Evolutionary conservation across 1,140 invertebrate genomes (phyloP).

Genomic region (Meloidogyne chitwoodi): DNA sequence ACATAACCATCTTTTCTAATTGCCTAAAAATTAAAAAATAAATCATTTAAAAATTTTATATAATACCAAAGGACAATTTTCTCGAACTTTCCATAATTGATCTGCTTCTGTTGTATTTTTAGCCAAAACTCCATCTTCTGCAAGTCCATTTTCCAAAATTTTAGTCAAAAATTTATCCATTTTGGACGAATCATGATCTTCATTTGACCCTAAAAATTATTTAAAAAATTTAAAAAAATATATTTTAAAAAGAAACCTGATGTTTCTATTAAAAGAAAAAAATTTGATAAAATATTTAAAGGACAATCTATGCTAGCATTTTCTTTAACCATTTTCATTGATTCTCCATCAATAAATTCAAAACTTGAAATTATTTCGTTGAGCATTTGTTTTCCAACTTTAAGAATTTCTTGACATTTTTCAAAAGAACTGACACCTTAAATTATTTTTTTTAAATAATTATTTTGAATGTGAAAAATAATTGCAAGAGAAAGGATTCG

Average conservation of each 20-base stretch:
- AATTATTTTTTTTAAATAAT: background rate
- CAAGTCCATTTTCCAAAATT: constrained; percentile 70
- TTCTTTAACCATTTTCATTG: constrained; percentile 31
- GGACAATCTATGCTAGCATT: constrained; percentile 21
- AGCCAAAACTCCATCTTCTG: constrained; percentile 75
- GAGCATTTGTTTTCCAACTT: constrained; percentile 31
- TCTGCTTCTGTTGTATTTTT: constrained; percentile 25
- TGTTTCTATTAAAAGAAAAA: constrained; percentile 40
- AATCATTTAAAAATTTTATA: background rate
- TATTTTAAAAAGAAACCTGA: constrained; percentile 24
- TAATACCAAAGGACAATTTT: constrained; percentile 72
- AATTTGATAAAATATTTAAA: constrained; percentile 4
- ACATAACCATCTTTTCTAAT: constrained; percentile 77
- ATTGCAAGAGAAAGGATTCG: background rate
- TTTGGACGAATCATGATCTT: constrained; percentile 80
- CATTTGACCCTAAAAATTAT: constrained; percentile 63
- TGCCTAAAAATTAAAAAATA: constrained; percentile 61
- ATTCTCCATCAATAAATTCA: constrained; percentile 38
- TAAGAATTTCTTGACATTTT: constrained; percentile 33
- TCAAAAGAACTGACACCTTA: constrained; percentile 33
- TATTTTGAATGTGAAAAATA: background rate
- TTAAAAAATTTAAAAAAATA: background rate
- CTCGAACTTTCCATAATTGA: constrained; percentile 65
- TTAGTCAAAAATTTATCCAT: constrained; percentile 73
- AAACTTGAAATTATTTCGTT: constrained; percentile 46